phyloP scores from a whole-genome alignment of 2,113 vertebrate species.

The Chelonoidis abingdonii region DNA sequence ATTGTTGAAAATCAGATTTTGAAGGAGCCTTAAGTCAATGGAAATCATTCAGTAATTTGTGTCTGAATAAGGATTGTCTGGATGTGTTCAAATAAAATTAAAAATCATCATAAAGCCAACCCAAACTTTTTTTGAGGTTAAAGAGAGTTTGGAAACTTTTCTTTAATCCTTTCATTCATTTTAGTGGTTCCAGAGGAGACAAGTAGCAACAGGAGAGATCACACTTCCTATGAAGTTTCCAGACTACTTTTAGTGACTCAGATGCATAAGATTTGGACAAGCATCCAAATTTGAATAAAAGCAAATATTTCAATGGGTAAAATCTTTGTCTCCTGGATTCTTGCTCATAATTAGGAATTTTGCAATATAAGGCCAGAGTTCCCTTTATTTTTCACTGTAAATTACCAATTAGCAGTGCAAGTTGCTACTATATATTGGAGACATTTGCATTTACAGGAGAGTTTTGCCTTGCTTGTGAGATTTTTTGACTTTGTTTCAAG shows the following conservation, averaged over 20 bases:
- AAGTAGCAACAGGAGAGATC: not conserved
- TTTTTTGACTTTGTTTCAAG: not conserved
- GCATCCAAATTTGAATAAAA: not conserved
- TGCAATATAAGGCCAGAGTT: too few relatives aligned
- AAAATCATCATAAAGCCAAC: not conserved
- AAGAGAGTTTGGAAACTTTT: not conserved
- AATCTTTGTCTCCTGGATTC: too few relatives aligned
- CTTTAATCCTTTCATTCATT: not conserved
- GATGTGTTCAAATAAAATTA: not conserved
- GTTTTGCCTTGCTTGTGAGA: fast-evolving
- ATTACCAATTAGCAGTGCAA: not conserved
- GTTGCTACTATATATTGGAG: not conserved
- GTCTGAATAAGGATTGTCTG: not conserved
- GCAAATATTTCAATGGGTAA: not conserved
- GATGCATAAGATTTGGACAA: not conserved
- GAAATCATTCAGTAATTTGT: not conserved
- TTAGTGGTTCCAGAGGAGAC: not conserved
- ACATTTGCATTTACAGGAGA: not conserved
- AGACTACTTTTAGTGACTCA: not conserved
- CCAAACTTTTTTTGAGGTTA: not conserved
- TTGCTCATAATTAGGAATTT: too few relatives aligned
- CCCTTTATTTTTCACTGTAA: not conserved
- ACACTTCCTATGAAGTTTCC: not conserved
- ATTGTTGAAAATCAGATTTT: not conserved
- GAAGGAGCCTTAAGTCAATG: not conserved